Conservation (phyloP, 2,113 vertebrate genomes). For the Fregata magnificens region DNA sequence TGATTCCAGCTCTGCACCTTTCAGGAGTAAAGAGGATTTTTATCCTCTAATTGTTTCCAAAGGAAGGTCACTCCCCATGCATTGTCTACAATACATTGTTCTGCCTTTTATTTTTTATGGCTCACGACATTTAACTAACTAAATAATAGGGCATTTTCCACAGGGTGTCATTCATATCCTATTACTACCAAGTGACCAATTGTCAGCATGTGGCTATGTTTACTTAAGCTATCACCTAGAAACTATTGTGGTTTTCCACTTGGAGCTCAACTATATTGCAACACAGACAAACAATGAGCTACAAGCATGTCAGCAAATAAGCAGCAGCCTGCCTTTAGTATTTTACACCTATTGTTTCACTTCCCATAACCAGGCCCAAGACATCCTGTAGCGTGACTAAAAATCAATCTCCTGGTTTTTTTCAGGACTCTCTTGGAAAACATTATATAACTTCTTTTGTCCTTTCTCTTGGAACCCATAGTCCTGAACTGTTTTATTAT, state of each 20-base stretch:
- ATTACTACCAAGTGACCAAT: background rate
- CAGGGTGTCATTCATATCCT: background rate
- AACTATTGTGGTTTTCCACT: background rate
- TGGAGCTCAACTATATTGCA: background rate
- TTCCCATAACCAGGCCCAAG: background rate
- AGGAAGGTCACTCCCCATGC: background rate
- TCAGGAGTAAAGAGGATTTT: background rate
- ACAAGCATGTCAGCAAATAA: background rate
- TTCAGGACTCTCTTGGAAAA: background rate
- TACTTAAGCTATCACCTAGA: background rate
- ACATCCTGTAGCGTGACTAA: background rate
- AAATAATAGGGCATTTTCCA: background rate
- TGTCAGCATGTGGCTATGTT: background rate
- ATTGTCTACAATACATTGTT: background rate
- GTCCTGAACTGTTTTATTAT: background rate
- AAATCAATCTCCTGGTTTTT: background rate
- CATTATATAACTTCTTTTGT: background rate
- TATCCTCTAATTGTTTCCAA: background rate
- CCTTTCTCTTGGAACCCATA: background rate
- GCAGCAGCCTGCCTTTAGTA: background rate
- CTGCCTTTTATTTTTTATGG: background rate
- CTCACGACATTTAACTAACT: background rate
- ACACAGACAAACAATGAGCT: background rate
- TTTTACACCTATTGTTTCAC: background rate
- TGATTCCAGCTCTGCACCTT: background rate